phyloP scores from a whole-genome alignment of 2,888 invertebrate genomes.

The Drosophila eohydei region DNA sequence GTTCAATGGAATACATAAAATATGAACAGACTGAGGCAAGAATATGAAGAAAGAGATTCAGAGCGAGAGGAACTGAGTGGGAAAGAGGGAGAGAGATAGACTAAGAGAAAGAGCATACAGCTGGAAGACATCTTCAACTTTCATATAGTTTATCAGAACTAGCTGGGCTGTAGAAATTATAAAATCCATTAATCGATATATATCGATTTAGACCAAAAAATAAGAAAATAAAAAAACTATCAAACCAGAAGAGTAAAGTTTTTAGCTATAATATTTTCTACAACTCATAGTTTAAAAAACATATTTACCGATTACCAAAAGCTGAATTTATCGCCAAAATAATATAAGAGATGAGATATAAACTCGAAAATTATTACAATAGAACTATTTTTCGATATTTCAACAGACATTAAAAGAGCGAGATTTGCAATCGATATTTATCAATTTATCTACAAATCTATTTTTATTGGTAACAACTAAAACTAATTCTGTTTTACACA shows the following conservation, averaged over 20 bases:
- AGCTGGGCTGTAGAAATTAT: too few species aligned
- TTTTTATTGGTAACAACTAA: background rate
- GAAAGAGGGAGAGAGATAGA: background rate
- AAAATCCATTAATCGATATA: background rate
- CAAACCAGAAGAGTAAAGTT: background rate
- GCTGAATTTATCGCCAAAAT: background rate
- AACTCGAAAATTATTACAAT: background rate
- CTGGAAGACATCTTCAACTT: background rate
- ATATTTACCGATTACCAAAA: background rate
- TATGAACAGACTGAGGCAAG: background rate
- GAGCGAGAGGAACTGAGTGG: background rate
- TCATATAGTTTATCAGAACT: background rate
- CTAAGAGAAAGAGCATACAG: background rate
- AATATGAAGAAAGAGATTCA: background rate
- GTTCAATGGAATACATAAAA: background rate
- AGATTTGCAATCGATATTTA: background rate
- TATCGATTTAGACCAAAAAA: background rate
- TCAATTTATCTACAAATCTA: background rate
- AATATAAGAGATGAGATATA: background rate
- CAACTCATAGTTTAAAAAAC: background rate
- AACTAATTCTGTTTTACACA: background rate
- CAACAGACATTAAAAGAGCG: too few species aligned
- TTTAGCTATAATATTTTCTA: background rate
- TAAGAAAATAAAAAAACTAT: background rate
- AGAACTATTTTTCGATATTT: background rate